Conservation (phyloP, 2,797 vertebrate species). For the Furcifer pardalis region DNA sequence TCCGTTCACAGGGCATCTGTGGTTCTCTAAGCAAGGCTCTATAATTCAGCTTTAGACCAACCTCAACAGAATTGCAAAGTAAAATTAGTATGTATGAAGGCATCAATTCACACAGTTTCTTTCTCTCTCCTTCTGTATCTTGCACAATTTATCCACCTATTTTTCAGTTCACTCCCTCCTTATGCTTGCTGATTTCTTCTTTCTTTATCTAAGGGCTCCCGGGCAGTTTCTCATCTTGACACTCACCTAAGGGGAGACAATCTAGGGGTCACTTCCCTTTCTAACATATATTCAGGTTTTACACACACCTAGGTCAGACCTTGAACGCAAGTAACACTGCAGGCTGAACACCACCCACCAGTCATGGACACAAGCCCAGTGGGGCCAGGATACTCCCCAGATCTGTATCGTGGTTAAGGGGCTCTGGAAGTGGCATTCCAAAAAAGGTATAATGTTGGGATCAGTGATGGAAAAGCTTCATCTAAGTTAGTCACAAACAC, state of each 20-base stretch:
- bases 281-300: not conserved
- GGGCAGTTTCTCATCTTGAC: not conserved
- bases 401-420: not conserved
- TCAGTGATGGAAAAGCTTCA: no score
- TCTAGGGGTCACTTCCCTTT: not conserved
- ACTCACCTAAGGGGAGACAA: not conserved
- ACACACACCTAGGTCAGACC: not conserved
- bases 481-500: no score
- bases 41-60: not conserved
- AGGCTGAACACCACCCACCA: not conserved
- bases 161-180: not conserved
- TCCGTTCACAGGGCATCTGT: not conserved
- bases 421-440: no score
- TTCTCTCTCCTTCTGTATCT: not conserved
- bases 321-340: no score
- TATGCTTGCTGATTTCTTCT: not conserved
- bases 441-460: no score
- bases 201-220: not conserved
- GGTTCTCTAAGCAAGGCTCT: not conserved
- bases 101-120: not conserved
- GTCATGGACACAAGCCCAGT: not conserved
- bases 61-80: not conserved
- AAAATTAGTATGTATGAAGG: not conserved
- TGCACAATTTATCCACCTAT: not conserved
- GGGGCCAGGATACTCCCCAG: not conserved